These are phyloP conservation scores for Atta texana DNA, from an alignment of 1,140 invertebrate genomes.

Conservation along the genomic window DNA sequence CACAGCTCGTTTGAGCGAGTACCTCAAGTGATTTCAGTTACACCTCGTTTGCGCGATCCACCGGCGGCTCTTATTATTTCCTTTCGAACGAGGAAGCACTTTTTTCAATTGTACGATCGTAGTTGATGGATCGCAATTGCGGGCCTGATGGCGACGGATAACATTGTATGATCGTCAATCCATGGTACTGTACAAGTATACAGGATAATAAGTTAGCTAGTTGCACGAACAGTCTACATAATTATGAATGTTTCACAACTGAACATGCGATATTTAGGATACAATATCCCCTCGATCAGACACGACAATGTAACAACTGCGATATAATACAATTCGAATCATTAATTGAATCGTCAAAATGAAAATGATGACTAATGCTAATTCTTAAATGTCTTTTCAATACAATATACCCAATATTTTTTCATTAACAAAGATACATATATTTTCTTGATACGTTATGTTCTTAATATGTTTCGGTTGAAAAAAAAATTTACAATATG, in stretches of 20 bases:
- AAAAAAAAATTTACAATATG: too few relatives aligned
- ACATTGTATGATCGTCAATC: constrained; percentile 75
- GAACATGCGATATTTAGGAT: constrained; percentile 2
- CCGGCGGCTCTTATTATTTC: constrained; percentile 76
- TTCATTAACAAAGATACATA: too few relatives aligned
- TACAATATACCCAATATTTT: too few relatives aligned
- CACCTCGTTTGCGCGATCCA: constrained; percentile 81
- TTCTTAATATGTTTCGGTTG: too few relatives aligned
- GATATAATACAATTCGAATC: neutral
- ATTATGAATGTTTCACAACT: constrained; percentile 43
- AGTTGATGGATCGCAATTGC: constrained; percentile 74
- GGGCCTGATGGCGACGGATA: constrained; percentile 76
- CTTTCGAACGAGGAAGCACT: constrained; percentile 80
- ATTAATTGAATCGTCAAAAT: neutral
- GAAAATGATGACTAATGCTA: neutral
- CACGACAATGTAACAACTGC: neutral
- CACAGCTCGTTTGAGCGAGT: constrained; percentile 79
- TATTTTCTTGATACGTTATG: too few relatives aligned
- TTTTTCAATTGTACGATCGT: constrained; percentile 78
- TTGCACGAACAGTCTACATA: constrained; percentile 20
- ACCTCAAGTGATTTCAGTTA: constrained; percentile 78
- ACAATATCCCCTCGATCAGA: neutral
- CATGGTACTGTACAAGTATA: neutral
- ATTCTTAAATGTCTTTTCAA: too few relatives aligned
- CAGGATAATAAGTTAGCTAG: constrained; percentile 24